Evolutionary conservation across 1,140 invertebrate species (phyloP).

Genomic region (Formica selysi): DNA sequence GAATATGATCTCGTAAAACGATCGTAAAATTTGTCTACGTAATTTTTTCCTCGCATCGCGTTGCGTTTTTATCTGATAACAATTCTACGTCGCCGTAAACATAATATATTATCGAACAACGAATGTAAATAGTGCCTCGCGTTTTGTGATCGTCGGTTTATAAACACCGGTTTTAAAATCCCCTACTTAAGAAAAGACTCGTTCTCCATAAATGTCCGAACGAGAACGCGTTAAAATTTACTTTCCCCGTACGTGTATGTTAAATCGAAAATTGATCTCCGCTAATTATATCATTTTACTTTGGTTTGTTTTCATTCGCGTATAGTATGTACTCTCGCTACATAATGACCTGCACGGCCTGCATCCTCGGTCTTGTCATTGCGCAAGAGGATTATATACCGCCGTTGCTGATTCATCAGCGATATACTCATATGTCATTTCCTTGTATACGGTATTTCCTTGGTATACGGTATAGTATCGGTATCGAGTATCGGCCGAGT

Average conservation of each 20-base stretch:
- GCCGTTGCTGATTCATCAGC: not conserved
- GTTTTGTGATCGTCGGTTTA: not conserved
- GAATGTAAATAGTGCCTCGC: not conserved
- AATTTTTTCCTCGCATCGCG: no score
- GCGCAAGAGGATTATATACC: constrained; percentile 17
- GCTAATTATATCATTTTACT: no score
- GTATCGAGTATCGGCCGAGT: not conserved
- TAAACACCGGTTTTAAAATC: not conserved
- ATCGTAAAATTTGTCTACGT: no score
- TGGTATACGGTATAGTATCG: not conserved
- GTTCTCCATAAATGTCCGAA: not conserved
- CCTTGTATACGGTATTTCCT: not conserved
- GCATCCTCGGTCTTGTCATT: not conserved
- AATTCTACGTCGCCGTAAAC: not conserved
- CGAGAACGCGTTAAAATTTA: no score
- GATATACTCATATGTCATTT: not conserved
- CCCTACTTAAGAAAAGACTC: not conserved
- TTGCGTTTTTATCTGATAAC: not conserved
- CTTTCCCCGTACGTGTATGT: no score
- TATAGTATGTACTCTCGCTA: not conserved
- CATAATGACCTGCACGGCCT: not conserved
- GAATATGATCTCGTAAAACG: no score
- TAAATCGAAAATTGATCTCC: no score
- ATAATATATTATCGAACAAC: not conserved
- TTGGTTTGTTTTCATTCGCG: no score